phyloP scores from a whole-genome alignment of 2,888 invertebrate genomes.

The Masnerella sp. region DNA sequence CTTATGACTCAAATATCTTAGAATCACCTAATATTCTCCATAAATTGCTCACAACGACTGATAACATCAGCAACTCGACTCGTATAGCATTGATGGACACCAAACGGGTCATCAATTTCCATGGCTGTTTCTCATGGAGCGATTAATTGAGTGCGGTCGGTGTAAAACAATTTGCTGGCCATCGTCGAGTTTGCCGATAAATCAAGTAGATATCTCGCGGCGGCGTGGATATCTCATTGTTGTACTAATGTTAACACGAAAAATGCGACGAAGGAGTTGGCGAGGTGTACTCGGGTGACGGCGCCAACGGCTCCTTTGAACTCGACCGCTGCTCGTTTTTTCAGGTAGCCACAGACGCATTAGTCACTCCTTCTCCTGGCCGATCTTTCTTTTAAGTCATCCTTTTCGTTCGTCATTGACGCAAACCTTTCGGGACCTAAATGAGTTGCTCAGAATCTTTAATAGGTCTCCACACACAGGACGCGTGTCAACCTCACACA shows the following conservation, averaged over 20 bases:
- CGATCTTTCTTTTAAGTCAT: conserved; percentile 61
- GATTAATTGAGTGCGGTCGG: conserved; percentile 24
- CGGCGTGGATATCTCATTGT: conserved; percentile 45
- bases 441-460: conserved; percentile 76
- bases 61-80: no score
- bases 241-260: conserved; percentile 54
- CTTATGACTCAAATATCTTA: no score
- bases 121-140: no score
- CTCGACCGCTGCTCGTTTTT: conserved; percentile 73
- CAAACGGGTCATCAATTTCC: not conserved
- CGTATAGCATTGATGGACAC: no score
- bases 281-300: conserved; percentile 69
- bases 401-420: conserved; percentile 61
- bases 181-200: conserved; percentile 32
- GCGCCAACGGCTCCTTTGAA: conserved; percentile 77
- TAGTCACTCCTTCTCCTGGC: conserved; percentile 75
- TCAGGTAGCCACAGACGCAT: conserved; percentile 78
- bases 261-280: conserved; percentile 65
- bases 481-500: conserved; percentile 70
- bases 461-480: conserved; percentile 68
- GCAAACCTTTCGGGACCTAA: conserved; percentile 65
- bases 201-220: conserved; percentile 34
- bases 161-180: conserved; percentile 54
- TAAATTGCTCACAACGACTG: no score
- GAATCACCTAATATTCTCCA: not conserved